A percentile compares a stretch with the other conserved stretches of the same genome.
Evolutionary conservation across 2,888 invertebrate species (phyloP).

Genomic region (Parnassius mnemosyne): DNA sequence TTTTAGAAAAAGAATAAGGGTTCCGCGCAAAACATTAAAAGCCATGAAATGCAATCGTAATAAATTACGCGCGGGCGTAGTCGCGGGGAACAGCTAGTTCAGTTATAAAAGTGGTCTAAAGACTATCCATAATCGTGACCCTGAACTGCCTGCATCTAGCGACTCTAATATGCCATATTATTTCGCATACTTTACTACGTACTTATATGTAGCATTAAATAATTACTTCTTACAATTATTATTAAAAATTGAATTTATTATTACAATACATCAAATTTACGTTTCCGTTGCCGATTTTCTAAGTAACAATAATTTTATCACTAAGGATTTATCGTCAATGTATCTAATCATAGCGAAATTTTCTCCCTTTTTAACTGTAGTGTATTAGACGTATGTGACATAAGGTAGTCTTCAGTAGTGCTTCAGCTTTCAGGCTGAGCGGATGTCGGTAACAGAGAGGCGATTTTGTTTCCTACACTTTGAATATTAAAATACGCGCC

Average conservation of each 20-base stretch:
- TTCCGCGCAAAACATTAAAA: too few species aligned
- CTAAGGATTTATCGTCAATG: conserved; percentile 17
- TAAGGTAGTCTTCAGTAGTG: conserved; percentile 50
- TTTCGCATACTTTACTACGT: too few species aligned
- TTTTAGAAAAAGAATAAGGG: too few species aligned
- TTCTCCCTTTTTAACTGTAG: neutral
- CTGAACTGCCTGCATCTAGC: too few species aligned
- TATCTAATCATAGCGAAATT: conserved; percentile 13
- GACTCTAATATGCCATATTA: too few species aligned
- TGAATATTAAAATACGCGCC: conserved; percentile 41
- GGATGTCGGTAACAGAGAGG: conserved; percentile 43
- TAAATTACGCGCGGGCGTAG: too few species aligned
- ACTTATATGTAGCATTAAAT: too few species aligned
- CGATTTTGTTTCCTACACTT: conserved; percentile 59
- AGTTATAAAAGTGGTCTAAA: too few species aligned
- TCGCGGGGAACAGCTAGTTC: too few species aligned
- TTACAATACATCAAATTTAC: neutral
- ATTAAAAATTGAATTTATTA: neutral
- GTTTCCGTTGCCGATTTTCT: neutral
- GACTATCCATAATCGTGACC: too few species aligned
- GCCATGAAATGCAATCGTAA: too few species aligned
- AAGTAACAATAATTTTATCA: neutral
- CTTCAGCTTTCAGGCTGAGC: conserved; percentile 58
- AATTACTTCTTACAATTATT: neutral
- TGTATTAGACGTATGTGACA: conserved; percentile 10